Evolutionary conservation across 2,113 vertebrate genomes (phyloP), one percentile per base, ranked within the genome.

Genomic region (Cynoglossus semilaevis): DNA sequence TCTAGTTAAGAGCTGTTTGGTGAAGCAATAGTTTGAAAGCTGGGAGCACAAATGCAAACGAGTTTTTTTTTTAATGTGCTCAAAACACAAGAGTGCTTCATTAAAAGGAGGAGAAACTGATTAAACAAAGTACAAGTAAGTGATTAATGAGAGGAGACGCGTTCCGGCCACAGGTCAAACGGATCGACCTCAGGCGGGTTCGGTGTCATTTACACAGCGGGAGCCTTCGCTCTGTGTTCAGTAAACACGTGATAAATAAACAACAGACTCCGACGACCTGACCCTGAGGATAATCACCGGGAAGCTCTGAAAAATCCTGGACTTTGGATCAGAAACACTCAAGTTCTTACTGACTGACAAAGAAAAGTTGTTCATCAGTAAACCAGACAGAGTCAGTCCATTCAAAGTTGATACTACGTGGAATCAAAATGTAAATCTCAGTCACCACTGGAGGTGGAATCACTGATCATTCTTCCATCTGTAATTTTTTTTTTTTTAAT

Each of bases 21-120:
- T 79, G 76, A 85, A 83, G 81, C 68, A 69, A 77, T 64, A 51
- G 72, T 67, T 57, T 79, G 67, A 79, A 77, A 80, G 63, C 70
- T 67, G 63, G 52, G 43, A 80, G 67, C 57, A 8, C 47, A 58
- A 73, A 67, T 52, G 72, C 71, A 56, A 51, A 72, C 52, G 44
- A 67, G 36, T 15, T 38, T 43, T 14, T 38, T n/a, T 34, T 58
- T 60, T 50, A 63, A n/a, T 18, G 56, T 49, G 38, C 60, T 49
- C 35, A 67, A 67, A 81, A 75, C 67, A 67, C 29, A 38, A 62
- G 47, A 9, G 44, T 13, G 17, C 49, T 58, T 70, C 76, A 58
- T 68, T 68, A 74, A 58, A n/a, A 52, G 34, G 18, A 37, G 18
- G 19, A 29, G 22, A 52, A 46, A 41, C 1, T 11, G 56, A 53